phyloP scores from a whole-genome alignment of 2,797 vertebrate species.

The Gymnothorax javanicus region DNA sequence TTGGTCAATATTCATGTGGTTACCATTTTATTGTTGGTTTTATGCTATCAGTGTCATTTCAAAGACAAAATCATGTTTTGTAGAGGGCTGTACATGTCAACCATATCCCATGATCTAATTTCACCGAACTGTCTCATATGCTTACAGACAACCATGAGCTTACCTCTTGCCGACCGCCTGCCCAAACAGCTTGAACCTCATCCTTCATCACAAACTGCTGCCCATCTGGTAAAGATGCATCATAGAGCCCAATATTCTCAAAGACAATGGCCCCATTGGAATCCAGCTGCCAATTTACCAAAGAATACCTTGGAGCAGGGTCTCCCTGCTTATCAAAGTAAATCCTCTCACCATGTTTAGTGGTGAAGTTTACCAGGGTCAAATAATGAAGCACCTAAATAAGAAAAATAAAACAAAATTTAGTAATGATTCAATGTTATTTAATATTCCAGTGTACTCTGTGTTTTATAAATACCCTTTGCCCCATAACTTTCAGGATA shows the following conservation, averaged over 20 bases:
- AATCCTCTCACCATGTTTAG: conserved; percentile 69
- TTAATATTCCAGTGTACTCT: not conserved
- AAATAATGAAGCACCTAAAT: conserved; percentile 74
- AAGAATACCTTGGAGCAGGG: conserved; percentile 70
- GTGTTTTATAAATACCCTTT: no score
- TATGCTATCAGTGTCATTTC: no score
- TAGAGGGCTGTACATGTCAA: not conserved
- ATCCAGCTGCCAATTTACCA: conserved; percentile 78
- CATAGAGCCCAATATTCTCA: conserved; percentile 71
- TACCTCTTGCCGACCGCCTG: conserved; percentile 60
- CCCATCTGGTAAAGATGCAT: conserved; percentile 66
- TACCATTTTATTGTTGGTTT: no score
- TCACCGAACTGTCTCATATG: not conserved
- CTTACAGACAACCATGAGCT: conserved; percentile 6
- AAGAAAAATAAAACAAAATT: not conserved
- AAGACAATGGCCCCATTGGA: conserved; percentile 62
- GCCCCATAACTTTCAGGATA: no score
- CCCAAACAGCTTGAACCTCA: conserved; percentile 66
- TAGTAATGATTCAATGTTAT: not conserved
- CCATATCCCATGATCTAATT: not conserved
- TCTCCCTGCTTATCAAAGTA: conserved; percentile 72
- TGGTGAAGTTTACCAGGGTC: conserved; percentile 71
- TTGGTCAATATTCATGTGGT: no score
- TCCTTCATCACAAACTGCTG: conserved; percentile 70
- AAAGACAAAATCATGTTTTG: not conserved